phyloP scores from a whole-genome alignment of 92 coral and sea anemone genomes.

The Umimayanthus chanpuru region DNA sequence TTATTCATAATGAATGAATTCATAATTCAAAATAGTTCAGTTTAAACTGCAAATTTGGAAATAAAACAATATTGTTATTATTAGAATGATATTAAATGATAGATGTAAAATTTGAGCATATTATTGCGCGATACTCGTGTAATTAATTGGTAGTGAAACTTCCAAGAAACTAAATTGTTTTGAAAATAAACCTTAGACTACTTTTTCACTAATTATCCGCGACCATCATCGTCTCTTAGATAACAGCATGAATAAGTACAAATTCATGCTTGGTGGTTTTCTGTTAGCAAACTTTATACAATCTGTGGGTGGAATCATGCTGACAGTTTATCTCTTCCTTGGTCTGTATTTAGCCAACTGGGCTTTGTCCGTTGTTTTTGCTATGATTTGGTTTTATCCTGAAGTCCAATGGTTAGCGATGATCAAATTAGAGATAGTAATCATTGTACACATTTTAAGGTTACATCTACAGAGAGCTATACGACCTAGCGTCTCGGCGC shows the following conservation, averaged over 20 bases:
- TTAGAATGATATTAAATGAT: too few relatives aligned
- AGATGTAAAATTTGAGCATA: not conserved
- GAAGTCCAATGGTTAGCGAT: slow-evolving; percentile 3
- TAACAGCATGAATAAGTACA: not conserved
- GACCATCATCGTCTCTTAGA: not conserved
- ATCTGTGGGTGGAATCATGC: not conserved
- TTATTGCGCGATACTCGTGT: not conserved
- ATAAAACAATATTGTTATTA: too few relatives aligned
- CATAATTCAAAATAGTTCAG: too few relatives aligned
- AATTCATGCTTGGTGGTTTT: not conserved
- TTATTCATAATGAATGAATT: too few relatives aligned
- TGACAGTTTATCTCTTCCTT: not conserved
- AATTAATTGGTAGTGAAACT: too few relatives aligned
- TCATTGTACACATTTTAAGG: not conserved
- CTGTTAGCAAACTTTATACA: not conserved
- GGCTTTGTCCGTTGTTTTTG: not conserved
- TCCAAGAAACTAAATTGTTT: slow-evolving; percentile 3
- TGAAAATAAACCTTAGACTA: not conserved
- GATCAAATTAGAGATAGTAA: not conserved
- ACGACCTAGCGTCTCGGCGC: not conserved
- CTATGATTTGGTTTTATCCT: not conserved
- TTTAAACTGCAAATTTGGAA: too few relatives aligned
- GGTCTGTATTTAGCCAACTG: not conserved
- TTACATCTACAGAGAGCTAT: not conserved
- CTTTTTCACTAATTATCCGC: not conserved